phyloP scores from a whole-genome alignment of 2,888 invertebrate genomes.

The Melinaea menophilus region DNA sequence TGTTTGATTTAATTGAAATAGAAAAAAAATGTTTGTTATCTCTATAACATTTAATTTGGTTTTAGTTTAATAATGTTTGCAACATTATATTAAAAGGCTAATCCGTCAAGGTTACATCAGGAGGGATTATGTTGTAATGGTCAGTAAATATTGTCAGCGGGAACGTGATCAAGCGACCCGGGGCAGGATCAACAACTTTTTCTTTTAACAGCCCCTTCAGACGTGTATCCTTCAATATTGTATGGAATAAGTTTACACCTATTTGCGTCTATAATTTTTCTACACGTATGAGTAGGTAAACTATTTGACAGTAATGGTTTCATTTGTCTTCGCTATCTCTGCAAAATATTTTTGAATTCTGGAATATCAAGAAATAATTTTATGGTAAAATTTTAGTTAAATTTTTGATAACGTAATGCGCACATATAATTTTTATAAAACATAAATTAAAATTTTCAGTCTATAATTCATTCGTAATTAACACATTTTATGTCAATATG shows the following conservation, averaged over 20 bases:
- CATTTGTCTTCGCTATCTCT: no score
- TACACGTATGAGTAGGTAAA: no score
- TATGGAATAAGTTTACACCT: not conserved
- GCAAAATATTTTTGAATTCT: no score
- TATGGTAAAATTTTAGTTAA: no score
- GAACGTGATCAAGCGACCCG: slow-evolving; percentile 54
- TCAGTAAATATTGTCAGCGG: slow-evolving; percentile 56
- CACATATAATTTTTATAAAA: no score
- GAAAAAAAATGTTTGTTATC: no score
- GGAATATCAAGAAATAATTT: no score
- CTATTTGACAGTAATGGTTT: no score
- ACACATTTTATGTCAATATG: no score
- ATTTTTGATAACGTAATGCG: no score
- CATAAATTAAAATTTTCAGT: not conserved
- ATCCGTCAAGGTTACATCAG: slow-evolving; percentile 49
- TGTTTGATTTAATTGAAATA: not conserved
- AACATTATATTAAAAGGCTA: slow-evolving; percentile 33
- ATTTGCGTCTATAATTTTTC: not conserved
- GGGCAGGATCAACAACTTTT: slow-evolving; percentile 54
- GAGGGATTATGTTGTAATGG: slow-evolving; percentile 66
- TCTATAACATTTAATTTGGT: no score
- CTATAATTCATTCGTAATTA: not conserved
- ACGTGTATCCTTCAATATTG: slow-evolving; percentile 10
- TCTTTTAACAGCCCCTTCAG: slow-evolving; percentile 40
- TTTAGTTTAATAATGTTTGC: not conserved